These are phyloP conservation scores for Noturus placidus DNA, from an alignment of 2,113 vertebrate species.

Conservation along the genomic window DNA sequence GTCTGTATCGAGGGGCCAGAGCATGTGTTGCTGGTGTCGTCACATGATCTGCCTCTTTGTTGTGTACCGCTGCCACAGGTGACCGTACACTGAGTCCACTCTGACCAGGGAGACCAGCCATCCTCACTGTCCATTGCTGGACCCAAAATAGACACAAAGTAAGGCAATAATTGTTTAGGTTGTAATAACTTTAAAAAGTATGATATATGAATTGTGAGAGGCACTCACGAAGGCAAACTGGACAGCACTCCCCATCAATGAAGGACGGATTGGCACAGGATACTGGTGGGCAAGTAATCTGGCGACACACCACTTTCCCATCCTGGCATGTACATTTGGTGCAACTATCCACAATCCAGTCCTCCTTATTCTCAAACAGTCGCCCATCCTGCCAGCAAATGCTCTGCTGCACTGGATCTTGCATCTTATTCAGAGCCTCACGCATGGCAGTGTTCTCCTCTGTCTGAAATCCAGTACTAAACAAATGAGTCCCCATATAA, in stretches of 20 bases:
- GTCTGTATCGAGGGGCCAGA: slow-evolving; percentile 89
- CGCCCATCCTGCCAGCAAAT: slow-evolving; percentile 92
- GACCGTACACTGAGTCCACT: slow-evolving; percentile 92
- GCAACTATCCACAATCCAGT: slow-evolving; percentile 95
- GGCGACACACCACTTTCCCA: slow-evolving; percentile 87
- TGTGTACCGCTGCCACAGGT: slow-evolving; percentile 91
- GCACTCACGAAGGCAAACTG: slow-evolving; percentile 85
- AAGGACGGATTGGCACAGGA: slow-evolving; percentile 83
- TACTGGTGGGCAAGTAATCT: slow-evolving; percentile 85
- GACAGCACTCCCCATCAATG: slow-evolving; percentile 88
- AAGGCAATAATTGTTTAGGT: neutral
- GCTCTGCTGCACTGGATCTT: slow-evolving; percentile 70
- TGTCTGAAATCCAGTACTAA: slow-evolving; percentile 70
- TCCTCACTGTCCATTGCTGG: slow-evolving; percentile 76
- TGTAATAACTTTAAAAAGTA: neutral
- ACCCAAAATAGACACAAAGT: slow-evolving; percentile 12
- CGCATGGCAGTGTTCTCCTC: slow-evolving; percentile 89
- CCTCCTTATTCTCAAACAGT: slow-evolving; percentile 83
- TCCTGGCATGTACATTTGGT: slow-evolving; percentile 90
- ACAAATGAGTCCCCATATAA: slow-evolving; percentile 14
- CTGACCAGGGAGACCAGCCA: slow-evolving; percentile 95
- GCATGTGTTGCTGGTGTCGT: slow-evolving; percentile 84
- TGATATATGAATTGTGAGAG: neutral
- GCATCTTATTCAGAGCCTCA: slow-evolving; percentile 79
- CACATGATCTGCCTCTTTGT: slow-evolving; percentile 90